phyloP scores from a whole-genome alignment of 2,888 invertebrate genomes.

The Drosophila sordidula region DNA sequence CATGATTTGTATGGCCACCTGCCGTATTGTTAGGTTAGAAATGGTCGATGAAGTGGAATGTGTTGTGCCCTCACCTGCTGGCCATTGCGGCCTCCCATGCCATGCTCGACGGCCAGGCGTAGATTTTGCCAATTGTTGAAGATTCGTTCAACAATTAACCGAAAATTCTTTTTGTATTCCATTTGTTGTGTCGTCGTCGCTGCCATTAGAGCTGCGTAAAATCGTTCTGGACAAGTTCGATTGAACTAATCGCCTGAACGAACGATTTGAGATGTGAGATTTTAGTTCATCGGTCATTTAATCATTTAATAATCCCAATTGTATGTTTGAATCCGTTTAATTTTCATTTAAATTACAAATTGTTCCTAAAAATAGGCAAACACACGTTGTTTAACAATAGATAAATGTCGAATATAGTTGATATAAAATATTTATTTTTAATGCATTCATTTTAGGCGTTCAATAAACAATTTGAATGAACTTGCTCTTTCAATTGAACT shows the following conservation, averaged over 20 bases:
- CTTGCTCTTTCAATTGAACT: neutral
- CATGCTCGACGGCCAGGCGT: slow-evolving; percentile 90
- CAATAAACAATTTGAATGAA: neutral
- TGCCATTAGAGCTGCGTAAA: slow-evolving; percentile 24
- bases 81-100: slow-evolving; percentile 89
- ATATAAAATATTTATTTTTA: too few species aligned
- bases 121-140: slow-evolving; percentile 91
- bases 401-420: too few species aligned
- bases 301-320: too few species aligned
- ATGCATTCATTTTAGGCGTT: neutral
- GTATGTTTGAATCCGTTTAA: too few species aligned
- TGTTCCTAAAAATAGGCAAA: too few species aligned
- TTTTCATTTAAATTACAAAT: too few species aligned
- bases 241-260: neutral
- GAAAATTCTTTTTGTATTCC: slow-evolving; percentile 85
- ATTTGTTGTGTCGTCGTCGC: slow-evolving; percentile 53
- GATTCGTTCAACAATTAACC: slow-evolving; percentile 88
- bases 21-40: slow-evolving; percentile 71
- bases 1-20: slow-evolving; percentile 89
- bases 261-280: neutral
- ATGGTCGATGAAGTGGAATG: neutral
- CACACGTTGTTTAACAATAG: too few species aligned
- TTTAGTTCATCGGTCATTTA: neutral
- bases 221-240: neutral
- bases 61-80: slow-evolving; percentile 86